Base-by-base conservation (phyloP, 2,797 vertebrate genomes). In the Falco peregrinus region DNA sequence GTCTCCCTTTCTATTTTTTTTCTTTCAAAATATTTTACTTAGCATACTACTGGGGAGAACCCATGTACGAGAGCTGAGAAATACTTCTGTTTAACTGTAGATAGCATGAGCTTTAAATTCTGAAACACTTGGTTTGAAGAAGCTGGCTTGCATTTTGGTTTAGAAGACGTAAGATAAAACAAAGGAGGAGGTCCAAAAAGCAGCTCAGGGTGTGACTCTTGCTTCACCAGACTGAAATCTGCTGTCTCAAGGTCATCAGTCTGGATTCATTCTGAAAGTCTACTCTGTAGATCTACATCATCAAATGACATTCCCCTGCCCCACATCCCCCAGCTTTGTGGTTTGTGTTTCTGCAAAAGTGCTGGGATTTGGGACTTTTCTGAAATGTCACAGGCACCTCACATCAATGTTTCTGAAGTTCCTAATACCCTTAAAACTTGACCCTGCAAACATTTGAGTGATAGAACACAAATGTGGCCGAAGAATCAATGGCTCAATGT, bases 361-460 rank as follows among this genome's bases (percentile, higher is more conserved):
- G 25, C 8, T 21, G 63, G 25, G 50, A 68, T 56, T 65, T 50
- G 6, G 69, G 24, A 43, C 57, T 20, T 9, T 47, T 89, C 39
- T 63, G 37, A 89, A 85, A 63, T 37, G 11, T 47, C 28, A 65
- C 33, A 76, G 10, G 7, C 9, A 35, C 12, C 10, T 64, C 45
- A 48, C 31, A 13, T 57, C 29, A 39, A 16, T 0, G 0, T n/a
- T 77, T 65, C 13, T 28, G 45, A 69, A 61, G 21, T 77, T 77
- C 25, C 20, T 6, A 41, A 45, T 71, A 67, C 29, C 9, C 33
- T 80, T 64, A 56, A 70, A 84, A 60, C 15, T 48, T 54, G 29
- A 61, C 4, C 4, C 6, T 65, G 20, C 2, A 47, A 69, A 76
- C 0, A 0, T 61, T 26, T 50, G 6, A 21, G 5, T 31, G 47